Conservation (phyloP, 2,113 vertebrate genomes). For the Loxodonta africana region DNA sequence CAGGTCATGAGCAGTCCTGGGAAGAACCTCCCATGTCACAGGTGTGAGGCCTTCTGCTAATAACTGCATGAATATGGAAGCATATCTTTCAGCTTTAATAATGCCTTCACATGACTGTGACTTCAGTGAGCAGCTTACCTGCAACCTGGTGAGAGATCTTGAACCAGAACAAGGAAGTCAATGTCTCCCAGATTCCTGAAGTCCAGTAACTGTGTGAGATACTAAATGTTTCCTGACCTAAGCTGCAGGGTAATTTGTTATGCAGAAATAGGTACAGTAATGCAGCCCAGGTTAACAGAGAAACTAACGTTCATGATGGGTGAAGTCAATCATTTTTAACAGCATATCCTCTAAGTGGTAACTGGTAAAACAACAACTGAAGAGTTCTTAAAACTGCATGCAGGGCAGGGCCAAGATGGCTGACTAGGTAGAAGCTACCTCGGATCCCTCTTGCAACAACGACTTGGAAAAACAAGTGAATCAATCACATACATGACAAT, state of each 20-base stretch:
- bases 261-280: not conserved
- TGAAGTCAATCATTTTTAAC: not conserved
- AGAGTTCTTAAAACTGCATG: not conserved
- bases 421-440: no score
- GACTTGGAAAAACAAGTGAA: no score
- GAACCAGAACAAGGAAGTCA: no score
- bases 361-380: not conserved
- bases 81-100: no score
- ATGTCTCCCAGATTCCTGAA: not conserved
- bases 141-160: no score
- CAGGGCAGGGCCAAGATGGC: no score
- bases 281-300: not conserved
- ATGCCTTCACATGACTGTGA: no score
- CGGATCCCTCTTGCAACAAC: no score
- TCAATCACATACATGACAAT: no score
- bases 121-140: no score
- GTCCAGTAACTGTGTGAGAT: not conserved
- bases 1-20: not conserved
- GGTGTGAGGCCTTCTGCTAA: no score
- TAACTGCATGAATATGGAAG: no score
- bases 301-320: not conserved
- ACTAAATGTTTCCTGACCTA: not conserved
- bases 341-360: not conserved
- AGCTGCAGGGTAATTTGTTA: not conserved
- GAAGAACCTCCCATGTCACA: not conserved